These are phyloP conservation scores for Luehdorfia chinensis DNA, from an alignment of 1,140 invertebrate species.

Conservation along the genomic window DNA sequence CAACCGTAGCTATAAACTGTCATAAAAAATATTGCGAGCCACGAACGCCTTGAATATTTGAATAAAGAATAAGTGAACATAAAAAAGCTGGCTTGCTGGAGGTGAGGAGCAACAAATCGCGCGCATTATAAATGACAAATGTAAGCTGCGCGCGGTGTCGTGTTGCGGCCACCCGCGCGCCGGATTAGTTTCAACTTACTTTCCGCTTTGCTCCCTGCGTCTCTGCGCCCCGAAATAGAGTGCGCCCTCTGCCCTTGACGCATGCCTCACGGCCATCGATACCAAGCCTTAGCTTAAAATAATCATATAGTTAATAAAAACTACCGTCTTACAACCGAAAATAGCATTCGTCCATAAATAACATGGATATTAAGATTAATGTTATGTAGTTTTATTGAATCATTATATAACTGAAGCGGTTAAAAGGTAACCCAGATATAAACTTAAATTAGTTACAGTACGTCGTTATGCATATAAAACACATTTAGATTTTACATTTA, in stretches of 20 bases:
- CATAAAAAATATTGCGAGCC: slow-evolving; percentile 52
- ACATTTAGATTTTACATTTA: no score
- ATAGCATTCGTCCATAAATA: no score
- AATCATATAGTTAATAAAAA: slow-evolving; percentile 8
- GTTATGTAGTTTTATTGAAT: no score
- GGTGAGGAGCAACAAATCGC: slow-evolving; percentile 71
- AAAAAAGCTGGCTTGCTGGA: slow-evolving; percentile 51
- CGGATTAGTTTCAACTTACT: slow-evolving; percentile 73
- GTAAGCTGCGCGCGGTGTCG: slow-evolving; percentile 66
- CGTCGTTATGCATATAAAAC: no score
- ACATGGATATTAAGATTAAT: no score
- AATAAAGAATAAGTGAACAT: slow-evolving; percentile 66
- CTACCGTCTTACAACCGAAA: no score
- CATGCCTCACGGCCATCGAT: slow-evolving; percentile 46
- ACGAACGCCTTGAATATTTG: slow-evolving; percentile 51
- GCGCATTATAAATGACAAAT: slow-evolving; percentile 76
- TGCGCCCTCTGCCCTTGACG: slow-evolving; percentile 60
- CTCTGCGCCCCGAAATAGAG: slow-evolving; percentile 49
- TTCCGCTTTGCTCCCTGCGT: slow-evolving; percentile 44
- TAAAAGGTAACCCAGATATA: no score
- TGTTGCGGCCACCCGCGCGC: slow-evolving; percentile 70
- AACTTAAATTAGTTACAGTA: no score
- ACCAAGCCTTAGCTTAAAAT: slow-evolving; percentile 35
- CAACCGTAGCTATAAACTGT: slow-evolving; percentile 43
- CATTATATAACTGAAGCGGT: no score